Conservation (phyloP, 2,888 invertebrate species). For the Lissocephala sabroskyi region DNA sequence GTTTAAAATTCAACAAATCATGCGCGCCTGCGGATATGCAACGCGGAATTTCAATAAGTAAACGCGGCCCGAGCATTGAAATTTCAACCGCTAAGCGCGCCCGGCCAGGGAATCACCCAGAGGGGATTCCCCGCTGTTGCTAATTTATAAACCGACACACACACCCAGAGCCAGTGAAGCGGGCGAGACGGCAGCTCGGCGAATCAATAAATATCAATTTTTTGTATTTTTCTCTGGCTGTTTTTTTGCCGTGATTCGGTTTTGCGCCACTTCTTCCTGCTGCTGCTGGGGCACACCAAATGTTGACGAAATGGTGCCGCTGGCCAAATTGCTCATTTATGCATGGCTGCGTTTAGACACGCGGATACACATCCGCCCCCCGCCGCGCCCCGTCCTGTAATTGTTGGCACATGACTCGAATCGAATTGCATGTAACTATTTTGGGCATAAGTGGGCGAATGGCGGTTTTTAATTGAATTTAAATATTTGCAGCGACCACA, state of each 20-base stretch:
- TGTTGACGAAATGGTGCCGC: conserved; percentile 58
- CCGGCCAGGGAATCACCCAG: neutral
- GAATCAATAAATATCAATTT: conserved; percentile 57
- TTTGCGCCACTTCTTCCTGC: neutral
- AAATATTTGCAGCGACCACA: too few species aligned
- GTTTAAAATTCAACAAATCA: conserved; percentile 57
- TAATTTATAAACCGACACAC: conserved; percentile 53
- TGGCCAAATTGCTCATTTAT: conserved; percentile 59
- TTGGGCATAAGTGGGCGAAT: neutral
- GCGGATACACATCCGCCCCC: conserved; percentile 9
- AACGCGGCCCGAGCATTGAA: conserved; percentile 25
- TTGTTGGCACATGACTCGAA: conserved; percentile 54
- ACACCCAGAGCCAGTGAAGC: conserved; percentile 24
- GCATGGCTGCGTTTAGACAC: conserved; percentile 53
- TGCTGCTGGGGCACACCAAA: conserved; percentile 35
- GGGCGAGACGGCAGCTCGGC: conserved; percentile 27
- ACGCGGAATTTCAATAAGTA: conserved; percentile 64
- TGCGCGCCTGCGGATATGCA: conserved; percentile 64
- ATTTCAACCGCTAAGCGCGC: conserved; percentile 1
- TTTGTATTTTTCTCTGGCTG: conserved; percentile 5
- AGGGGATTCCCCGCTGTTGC: conserved; percentile 47
- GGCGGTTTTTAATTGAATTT: too few species aligned
- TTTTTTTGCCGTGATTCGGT: neutral
- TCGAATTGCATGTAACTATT: conserved; percentile 8
- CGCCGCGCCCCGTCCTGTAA: conserved; percentile 34